Percentiles rank a stretch among this genome's conserved stretches.
Evolutionary conservation across 1,140 invertebrate genomes (phyloP).

Genomic region (Anoplophora glabripennis): DNA sequence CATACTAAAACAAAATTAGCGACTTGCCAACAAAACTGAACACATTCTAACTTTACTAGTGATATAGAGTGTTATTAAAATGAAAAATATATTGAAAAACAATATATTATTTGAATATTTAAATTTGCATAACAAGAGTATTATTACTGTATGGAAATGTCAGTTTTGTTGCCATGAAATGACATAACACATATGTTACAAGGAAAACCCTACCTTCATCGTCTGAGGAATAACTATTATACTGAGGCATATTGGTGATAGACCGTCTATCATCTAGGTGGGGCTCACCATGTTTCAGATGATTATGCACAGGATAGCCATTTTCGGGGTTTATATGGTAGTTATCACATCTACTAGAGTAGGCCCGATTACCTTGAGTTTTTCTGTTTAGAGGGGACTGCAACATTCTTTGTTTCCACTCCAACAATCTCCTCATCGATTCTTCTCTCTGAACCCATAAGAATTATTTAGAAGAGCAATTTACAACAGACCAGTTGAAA

Average conservation of each 20-base stretch:
- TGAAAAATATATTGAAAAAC: background rate
- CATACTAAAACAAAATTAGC: background rate
- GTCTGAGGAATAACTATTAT: conserved; percentile 82
- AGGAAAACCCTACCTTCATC: conserved; percentile 68
- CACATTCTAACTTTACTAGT: too few species aligned
- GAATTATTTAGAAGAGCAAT: conserved; percentile 33
- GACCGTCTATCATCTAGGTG: conserved; percentile 27
- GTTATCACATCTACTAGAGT: conserved; percentile 29
- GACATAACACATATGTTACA: conserved; percentile 5
- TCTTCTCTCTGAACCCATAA: conserved; percentile 64
- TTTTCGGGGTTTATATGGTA: conserved; percentile 52
- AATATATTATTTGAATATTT: too few species aligned
- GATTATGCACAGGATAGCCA: conserved; percentile 22
- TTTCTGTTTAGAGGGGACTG: conserved; percentile 83
- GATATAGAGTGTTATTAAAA: background rate
- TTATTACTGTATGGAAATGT: too few species aligned
- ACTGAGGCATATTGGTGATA: conserved; percentile 49
- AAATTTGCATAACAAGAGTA: background rate
- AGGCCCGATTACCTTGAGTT: conserved; percentile 50
- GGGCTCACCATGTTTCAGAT: conserved; percentile 27
- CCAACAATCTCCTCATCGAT: conserved; percentile 84
- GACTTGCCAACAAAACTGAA: too few species aligned
- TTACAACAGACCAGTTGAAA: background rate
- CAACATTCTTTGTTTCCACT: conserved; percentile 91
- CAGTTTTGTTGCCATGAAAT: background rate